Base-by-base conservation (phyloP, 92 coral and sea anemone species). In the Muricea muricata region DNA sequence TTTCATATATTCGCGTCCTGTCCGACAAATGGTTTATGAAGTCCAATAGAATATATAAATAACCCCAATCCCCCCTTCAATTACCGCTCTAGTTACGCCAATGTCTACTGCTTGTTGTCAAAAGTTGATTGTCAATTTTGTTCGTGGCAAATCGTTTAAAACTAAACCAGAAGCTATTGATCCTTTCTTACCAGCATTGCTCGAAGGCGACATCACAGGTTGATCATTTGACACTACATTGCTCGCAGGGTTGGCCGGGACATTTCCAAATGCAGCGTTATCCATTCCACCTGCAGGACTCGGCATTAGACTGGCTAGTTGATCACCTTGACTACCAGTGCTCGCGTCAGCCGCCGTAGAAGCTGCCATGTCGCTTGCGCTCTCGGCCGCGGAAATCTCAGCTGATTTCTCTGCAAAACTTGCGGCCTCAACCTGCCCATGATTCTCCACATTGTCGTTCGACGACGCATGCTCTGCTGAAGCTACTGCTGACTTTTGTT, bases 231-330 rank as follows among this genome's bases (percentile, higher is more conserved):
- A 21, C 6, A 73, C 55, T 11, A 57, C 65, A 20, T 34, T 29
- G 24, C 74, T 79, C 69, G 72, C 84, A 47, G 87, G 84, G 21
- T 75, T 31, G 1, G 56, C 81, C 3, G 86, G 81, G 46, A 83
- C 31, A 68, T 81, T 73, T 50, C 70, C 70, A 4, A 9, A 4
- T 75, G 68, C 84, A 26, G 85, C 68, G 24, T 75, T 84, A n/a
- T 82, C 88, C 67, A 70, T 26, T 23, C 77, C 0, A 58, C 21
- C 37, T 23, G 48, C 71, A 18, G 70, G n/a, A 78, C 29, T 56
- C 42, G 47, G 21, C 46, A 78, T 9, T 40, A 58, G 84, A 21
- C 26, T 47, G 18, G 31, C 74, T 55, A 4, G 9, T 15, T 30
- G 25, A 47, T 65, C 42, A 74, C 82, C 42, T 73, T 39, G 31